phyloP scores from a whole-genome alignment of 2,797 vertebrate species.

The Podargus strigoides region DNA sequence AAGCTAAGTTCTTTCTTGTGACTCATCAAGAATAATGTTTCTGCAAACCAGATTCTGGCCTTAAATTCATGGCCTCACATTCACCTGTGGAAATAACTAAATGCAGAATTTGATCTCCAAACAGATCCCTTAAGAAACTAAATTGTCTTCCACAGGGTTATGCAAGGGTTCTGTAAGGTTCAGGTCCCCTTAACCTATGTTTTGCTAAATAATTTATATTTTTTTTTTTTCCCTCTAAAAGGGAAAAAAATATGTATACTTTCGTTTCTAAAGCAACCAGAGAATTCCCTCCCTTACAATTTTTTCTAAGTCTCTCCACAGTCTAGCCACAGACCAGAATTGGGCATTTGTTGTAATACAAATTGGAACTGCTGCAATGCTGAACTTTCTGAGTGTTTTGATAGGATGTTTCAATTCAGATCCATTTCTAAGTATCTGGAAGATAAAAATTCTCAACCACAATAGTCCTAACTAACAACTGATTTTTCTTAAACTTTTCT shows the following conservation, averaged over 20 bases:
- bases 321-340: not conserved
- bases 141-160: not conserved
- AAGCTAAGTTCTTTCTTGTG: not conserved
- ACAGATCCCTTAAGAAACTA: not conserved
- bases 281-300: not conserved
- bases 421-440: not conserved
- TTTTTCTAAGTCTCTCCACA: not conserved
- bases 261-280: not conserved
- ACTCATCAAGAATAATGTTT: slow-evolving; percentile 13
- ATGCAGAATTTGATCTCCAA: not conserved
- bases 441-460: not conserved
- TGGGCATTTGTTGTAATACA: not conserved
- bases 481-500: not conserved
- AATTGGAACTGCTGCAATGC: not conserved
- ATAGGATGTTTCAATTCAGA: not conserved
- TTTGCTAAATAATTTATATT: not conserved
- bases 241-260: not conserved
- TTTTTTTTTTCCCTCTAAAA: not conserved
- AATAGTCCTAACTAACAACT: not conserved
- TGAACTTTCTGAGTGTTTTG: not conserved
- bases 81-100: slow-evolving; percentile 19
- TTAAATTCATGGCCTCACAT: not conserved
- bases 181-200: not conserved
- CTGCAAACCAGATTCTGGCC: not conserved
- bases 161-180: not conserved